phyloP scores from a whole-genome alignment of 2,888 invertebrate genomes.

The Patella ulyssiponensis region DNA sequence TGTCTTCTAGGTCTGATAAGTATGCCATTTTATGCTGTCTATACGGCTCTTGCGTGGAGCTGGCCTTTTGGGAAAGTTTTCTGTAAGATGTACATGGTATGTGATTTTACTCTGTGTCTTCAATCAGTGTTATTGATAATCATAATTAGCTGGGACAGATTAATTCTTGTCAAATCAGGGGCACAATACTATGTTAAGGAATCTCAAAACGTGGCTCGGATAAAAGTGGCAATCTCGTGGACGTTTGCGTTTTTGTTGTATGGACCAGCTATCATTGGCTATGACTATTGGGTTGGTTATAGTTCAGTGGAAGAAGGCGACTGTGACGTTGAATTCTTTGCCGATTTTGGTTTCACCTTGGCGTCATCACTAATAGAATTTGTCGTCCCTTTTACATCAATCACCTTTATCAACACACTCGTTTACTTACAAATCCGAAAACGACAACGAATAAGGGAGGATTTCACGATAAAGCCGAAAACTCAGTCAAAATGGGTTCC shows the following conservation, averaged over 20 bases:
- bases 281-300: conserved; percentile 49
- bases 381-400: conserved; percentile 42
- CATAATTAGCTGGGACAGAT: conserved; percentile 50
- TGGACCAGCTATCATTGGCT: conserved; percentile 54
- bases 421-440: conserved; percentile 48
- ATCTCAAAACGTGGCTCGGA: conserved; percentile 38
- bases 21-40: conserved; percentile 54
- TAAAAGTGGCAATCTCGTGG: conserved; percentile 47
- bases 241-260: conserved; percentile 45
- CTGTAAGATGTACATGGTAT: conserved; percentile 50
- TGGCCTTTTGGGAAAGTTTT: conserved; percentile 53
- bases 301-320: conserved; percentile 41
- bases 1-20: conserved; percentile 46
- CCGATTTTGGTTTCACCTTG: conserved; percentile 44
- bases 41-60: conserved; percentile 39
- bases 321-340: conserved; percentile 55
- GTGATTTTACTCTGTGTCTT: conserved; percentile 50
- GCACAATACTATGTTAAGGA: conserved; percentile 40
- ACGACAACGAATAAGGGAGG: conserved; percentile 18
- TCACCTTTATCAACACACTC: conserved; percentile 42
- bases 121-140: conserved; percentile 51
- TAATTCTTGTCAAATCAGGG: conserved; percentile 45
- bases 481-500: background rate
- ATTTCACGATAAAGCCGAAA: background rate
- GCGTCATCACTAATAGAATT: conserved; percentile 51